phyloP scores from a whole-genome alignment of 2,797 vertebrate genomes.

The Coregonus sp. region DNA sequence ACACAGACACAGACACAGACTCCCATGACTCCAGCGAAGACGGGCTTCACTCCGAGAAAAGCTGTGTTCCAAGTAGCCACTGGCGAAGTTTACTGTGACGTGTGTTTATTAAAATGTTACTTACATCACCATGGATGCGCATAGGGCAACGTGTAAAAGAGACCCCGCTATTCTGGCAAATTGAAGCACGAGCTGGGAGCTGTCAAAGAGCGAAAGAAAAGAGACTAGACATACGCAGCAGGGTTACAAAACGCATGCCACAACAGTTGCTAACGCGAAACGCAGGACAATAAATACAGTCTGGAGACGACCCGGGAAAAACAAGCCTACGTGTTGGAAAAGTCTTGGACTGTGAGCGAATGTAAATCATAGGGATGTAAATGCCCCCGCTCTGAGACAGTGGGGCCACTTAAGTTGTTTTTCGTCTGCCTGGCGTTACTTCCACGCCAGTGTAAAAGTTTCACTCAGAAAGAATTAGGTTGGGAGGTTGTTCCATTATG shows the following conservation, averaged over 20 bases:
- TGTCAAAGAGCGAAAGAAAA: slow-evolving; percentile 31
- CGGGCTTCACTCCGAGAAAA: neutral
- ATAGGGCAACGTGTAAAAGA: slow-evolving; percentile 17
- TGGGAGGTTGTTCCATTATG: slow-evolving; percentile 42
- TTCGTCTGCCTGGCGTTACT: slow-evolving; percentile 28
- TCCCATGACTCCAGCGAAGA: slow-evolving; percentile 34
- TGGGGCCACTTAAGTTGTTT: slow-evolving; percentile 27
- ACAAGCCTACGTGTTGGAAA: slow-evolving; percentile 10
- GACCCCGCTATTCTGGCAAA: neutral
- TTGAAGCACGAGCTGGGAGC: neutral
- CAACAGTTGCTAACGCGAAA: neutral
- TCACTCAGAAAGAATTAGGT: slow-evolving; percentile 24
- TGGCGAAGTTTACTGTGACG: slow-evolving; percentile 11
- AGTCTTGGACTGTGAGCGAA: neutral
- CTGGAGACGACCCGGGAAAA: slow-evolving; percentile 27
- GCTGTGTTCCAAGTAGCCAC: slow-evolving; percentile 28
- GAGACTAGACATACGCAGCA: slow-evolving; percentile 20
- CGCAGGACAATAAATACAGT: slow-evolving; percentile 20
- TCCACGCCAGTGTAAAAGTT: slow-evolving; percentile 5
- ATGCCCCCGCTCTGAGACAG: neutral
- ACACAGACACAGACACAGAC: slow-evolving; percentile 21
- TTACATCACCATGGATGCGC: slow-evolving; percentile 47
- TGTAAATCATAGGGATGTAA: slow-evolving; percentile 1
- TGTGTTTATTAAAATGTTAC: slow-evolving; percentile 26
- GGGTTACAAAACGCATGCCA: slow-evolving; percentile 2